Evolutionary conservation across 2,888 invertebrate species (phyloP), one percentile per base, ranked within the genome.

Genomic region (Caenorhabditis sinica): DNA sequence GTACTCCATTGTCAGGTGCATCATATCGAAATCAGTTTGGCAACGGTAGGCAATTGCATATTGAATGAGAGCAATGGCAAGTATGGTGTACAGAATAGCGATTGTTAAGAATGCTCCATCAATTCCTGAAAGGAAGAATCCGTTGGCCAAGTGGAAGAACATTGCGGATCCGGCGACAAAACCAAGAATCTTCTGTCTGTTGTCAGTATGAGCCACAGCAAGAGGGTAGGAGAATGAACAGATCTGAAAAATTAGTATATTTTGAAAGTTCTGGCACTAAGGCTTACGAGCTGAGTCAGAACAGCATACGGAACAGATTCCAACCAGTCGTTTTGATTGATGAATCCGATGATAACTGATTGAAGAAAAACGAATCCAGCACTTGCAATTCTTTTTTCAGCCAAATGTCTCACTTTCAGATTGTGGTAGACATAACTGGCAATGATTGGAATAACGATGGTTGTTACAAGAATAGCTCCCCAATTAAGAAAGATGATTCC

Each of bases 1-100:
- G 61, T 83, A 83, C 13, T 83, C 73, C 83, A 83, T 77, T 25
- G 83, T 13, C 28, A 76, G 6, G 58, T 66, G 72, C 49, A 71
- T 76, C 28, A 69, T 72, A 49, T 77, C 77, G 40, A 77, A 73
- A 30, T 83, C 73, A 17, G 72, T 53, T 15, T 58, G 56, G 6
- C n/a, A 11, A 15, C 76, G 77, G 49, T 17, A 73, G 8, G 80
- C 72, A 36, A 83, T 65, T 9, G 72, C 20, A n/a, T 68, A 74
- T 68, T 77, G 77, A 33, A 77, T 77, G 43, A 83, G 45, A 9
- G 53, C 51, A 33, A 83, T 8, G 2, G 83, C 61, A 15, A 83
- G 68, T 40, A 73, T 11, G 30, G 77, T 61, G 45, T 77, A 83
- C 40, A 83, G 28, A 53, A 65, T 17, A 2, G 68, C 43, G 13